phyloP scores from a whole-genome alignment of 2,888 invertebrate genomes.

The Axea sp. region DNA sequence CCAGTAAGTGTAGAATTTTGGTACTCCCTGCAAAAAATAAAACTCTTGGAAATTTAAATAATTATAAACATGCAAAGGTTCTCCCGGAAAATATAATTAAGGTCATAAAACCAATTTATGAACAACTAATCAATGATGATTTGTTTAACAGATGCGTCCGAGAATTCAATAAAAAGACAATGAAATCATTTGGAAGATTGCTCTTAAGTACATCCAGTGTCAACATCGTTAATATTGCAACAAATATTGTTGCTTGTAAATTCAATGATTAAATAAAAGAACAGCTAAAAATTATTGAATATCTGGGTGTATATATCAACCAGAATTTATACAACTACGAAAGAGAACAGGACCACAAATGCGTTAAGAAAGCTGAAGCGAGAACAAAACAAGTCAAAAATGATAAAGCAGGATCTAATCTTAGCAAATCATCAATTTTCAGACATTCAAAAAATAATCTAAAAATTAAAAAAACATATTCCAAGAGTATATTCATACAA shows the following conservation, averaged over 20 bases:
- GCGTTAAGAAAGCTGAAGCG: background rate
- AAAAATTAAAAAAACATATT: background rate
- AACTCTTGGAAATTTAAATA: background rate
- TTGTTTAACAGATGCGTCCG: conserved; percentile 18
- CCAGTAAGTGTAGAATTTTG: background rate
- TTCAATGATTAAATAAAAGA: background rate
- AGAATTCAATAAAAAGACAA: conserved; percentile 6
- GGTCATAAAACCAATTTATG: conserved; percentile 7
- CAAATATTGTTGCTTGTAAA: too few relatives aligned
- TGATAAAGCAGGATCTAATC: background rate
- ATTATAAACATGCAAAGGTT: background rate
- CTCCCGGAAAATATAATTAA: background rate
- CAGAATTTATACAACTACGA: too few relatives aligned
- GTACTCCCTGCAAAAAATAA: background rate
- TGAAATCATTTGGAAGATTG: conserved; percentile 3
- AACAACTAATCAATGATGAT: conserved; percentile 19
- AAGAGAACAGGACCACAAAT: too few relatives aligned
- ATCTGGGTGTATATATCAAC: too few relatives aligned
- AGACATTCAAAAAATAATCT: background rate
- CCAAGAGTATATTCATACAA: too few relatives aligned
- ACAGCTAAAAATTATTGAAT: too few relatives aligned
- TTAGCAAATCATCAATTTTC: too few relatives aligned
- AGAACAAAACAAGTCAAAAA: background rate
- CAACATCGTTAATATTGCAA: too few relatives aligned
- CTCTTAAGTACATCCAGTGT: conserved; percentile 12